A percentile compares a stretch with the other conserved stretches of the same genome.
These are phyloP conservation scores for Schizaphis graminum DNA, from an alignment of 2,888 invertebrate species.

Conservation along the genomic window DNA sequence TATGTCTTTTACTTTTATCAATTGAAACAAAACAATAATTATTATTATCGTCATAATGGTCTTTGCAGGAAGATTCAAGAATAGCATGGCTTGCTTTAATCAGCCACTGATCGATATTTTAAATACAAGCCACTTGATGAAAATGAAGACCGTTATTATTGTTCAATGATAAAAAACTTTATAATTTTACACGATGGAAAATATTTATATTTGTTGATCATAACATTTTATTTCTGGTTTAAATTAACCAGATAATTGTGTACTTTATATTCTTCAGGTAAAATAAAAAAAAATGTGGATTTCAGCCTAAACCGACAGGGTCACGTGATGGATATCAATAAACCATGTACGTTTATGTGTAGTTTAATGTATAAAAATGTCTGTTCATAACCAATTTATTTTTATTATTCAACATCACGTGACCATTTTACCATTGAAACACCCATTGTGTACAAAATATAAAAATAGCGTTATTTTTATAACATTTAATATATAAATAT, in stretches of 20 bases:
- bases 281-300: neutral
- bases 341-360: slow-evolving; percentile 42
- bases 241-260: neutral
- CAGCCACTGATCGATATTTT: neutral
- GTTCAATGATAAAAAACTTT: neutral
- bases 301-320: neutral
- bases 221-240: neutral
- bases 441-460: neutral
- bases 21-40: neutral
- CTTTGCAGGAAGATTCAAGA: neutral
- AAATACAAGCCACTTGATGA: neutral
- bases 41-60: neutral
- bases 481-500: slow-evolving; percentile 29
- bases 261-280: neutral
- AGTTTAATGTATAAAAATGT: slow-evolving; percentile 37
- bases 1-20: neutral
- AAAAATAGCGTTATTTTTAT: slow-evolving; percentile 23
- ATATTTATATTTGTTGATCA: neutral
- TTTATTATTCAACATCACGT: slow-evolving; percentile 50
- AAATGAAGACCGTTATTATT: neutral
- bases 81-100: neutral
- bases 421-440: slow-evolving; percentile 19
- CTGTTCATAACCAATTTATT: slow-evolving; percentile 50
- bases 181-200: neutral
- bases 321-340: slow-evolving; percentile 57